Evolutionary conservation across 2,113 vertebrate species (phyloP).

Genomic region (Pionites leucogaster): DNA sequence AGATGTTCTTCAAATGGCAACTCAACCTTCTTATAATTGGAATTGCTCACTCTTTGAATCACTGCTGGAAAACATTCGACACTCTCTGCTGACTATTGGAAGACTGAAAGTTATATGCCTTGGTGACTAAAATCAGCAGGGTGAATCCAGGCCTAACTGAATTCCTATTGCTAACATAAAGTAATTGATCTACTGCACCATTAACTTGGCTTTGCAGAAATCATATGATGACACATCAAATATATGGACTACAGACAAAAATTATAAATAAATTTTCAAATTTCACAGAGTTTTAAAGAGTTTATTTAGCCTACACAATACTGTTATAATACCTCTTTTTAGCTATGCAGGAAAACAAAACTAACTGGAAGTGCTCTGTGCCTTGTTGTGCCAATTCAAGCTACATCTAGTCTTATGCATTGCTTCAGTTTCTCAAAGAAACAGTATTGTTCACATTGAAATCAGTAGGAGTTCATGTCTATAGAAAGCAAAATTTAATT

Average conservation of each 20-base stretch:
- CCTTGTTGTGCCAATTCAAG: background rate
- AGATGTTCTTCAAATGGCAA: background rate
- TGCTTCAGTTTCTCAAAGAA: background rate
- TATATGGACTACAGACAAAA: background rate
- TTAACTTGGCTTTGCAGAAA: background rate
- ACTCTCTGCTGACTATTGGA: background rate
- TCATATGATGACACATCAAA: background rate
- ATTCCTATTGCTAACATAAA: background rate
- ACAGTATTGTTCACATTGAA: background rate
- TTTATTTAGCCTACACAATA: background rate
- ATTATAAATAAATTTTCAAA: background rate
- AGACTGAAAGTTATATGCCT: background rate
- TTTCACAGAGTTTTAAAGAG: background rate
- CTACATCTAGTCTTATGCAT: background rate
- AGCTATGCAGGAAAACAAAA: background rate
- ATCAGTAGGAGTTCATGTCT: background rate
- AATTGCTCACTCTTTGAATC: background rate
- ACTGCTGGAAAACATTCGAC: background rate
- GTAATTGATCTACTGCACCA: background rate
- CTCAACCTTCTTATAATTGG: background rate
- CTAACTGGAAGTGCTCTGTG: background rate
- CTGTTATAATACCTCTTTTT: background rate
- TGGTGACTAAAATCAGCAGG: background rate
- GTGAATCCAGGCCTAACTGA: background rate
- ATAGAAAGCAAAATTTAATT: background rate